phyloP scores from a whole-genome alignment of 92 coral and sea anemone species.

The Epizoanthus illoricatus region DNA sequence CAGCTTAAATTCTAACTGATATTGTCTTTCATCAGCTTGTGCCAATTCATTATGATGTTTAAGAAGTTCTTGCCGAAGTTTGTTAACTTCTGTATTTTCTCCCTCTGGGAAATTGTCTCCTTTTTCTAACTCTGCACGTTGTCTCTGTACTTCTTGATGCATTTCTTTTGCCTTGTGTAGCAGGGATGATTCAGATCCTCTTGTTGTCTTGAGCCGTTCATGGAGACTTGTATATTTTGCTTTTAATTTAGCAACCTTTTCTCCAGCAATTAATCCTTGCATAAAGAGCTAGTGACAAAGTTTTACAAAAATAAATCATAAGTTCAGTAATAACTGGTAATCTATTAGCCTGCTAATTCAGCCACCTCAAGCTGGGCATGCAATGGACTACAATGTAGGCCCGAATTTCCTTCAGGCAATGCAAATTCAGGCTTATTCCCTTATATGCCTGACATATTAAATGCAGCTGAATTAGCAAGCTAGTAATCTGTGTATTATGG shows the following conservation, averaged over 20 bases:
- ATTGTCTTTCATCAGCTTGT: conserved; percentile 98
- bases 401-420: no score
- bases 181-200: conserved; percentile 84
- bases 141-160: conserved; percentile 95
- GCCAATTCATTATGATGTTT: conserved; percentile 97
- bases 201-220: conserved; percentile 82
- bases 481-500: no score
- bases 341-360: no score
- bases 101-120: conserved; percentile 98
- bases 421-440: no score
- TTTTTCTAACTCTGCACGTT: conserved; percentile 85
- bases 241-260: conserved; percentile 91
- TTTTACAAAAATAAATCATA: background rate
- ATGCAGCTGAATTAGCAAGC: no score
- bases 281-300: conserved; percentile 67
- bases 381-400: no score
- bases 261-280: conserved; percentile 94
- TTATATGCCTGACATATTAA: no score
- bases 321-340: background rate
- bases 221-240: conserved; percentile 94
- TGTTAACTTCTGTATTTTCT: conserved; percentile 91
- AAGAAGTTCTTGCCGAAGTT: conserved; percentile 92
- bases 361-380: no score
- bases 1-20: conserved; percentile 89
- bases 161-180: conserved; percentile 91